phyloP scores from a whole-genome alignment of 2,113 vertebrate genomes.

The Damaliscus lunatus region DNA sequence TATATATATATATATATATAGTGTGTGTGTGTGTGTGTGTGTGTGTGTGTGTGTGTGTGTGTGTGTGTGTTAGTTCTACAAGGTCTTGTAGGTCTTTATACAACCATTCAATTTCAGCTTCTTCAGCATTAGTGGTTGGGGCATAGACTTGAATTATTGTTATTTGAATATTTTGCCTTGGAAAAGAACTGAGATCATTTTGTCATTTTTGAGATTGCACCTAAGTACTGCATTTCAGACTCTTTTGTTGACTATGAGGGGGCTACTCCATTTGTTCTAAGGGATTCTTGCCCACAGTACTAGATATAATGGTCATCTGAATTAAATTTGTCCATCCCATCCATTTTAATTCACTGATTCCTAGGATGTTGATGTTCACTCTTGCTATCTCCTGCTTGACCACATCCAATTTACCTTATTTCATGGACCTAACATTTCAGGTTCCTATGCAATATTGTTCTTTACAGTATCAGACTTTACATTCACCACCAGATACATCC shows the following conservation, averaged over 20 bases:
- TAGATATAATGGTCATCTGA: neutral
- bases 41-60: too few species aligned
- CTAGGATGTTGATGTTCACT: neutral
- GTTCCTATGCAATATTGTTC: neutral
- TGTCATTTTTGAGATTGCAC: neutral
- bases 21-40: too few species aligned
- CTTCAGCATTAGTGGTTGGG: neutral
- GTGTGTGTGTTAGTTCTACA: neutral
- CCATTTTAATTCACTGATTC: neutral
- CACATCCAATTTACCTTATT: neutral
- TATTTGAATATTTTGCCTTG: neutral
- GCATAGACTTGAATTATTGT: neutral
- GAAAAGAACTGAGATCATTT: neutral
- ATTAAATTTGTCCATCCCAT: neutral
- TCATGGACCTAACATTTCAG: neutral
- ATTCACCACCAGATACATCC: neutral
- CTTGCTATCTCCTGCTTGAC: neutral
- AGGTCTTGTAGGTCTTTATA: neutral
- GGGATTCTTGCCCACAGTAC: neutral
- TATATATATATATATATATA: too few species aligned
- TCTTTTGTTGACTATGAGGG: neutral
- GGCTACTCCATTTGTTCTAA: neutral
- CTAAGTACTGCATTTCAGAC: neutral
- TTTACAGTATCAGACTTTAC: neutral
- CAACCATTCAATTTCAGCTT: neutral